These are phyloP conservation scores for Caradrina clavipalpis DNA, from an alignment of 2,888 invertebrate species.

Conservation along the genomic window DNA sequence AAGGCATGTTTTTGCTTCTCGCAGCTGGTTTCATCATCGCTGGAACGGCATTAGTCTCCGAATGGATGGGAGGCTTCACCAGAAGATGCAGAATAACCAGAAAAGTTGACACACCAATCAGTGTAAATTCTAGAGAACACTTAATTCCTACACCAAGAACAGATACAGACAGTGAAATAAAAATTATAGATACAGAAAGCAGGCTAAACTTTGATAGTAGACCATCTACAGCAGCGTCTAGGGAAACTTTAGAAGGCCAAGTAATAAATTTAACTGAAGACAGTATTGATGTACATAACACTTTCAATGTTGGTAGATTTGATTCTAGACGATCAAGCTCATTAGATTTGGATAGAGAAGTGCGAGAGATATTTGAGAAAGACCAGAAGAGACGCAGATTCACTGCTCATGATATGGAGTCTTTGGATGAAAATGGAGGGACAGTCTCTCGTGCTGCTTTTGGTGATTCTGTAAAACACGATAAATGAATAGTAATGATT, in stretches of 20 bases:
- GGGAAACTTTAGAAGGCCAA: conserved; percentile 79
- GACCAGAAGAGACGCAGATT: conserved; percentile 72
- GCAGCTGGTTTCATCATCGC: conserved; percentile 93
- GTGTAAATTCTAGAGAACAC: conserved; percentile 69
- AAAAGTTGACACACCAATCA: conserved; percentile 64
- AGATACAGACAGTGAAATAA: conserved; percentile 60
- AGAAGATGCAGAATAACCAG: conserved; percentile 88
- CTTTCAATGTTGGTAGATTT: conserved; percentile 69
- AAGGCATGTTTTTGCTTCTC: conserved; percentile 95
- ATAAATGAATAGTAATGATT: conserved; percentile 20
- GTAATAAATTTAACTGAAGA: conserved; percentile 81
- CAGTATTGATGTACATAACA: conserved; percentile 78
- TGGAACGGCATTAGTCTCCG: conserved; percentile 92
- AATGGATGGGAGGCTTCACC: conserved; percentile 93
- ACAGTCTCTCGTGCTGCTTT: conserved; percentile 76
- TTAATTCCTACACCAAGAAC: conserved; percentile 69
- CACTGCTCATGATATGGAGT: conserved; percentile 62
- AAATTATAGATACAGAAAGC: conserved; percentile 65
- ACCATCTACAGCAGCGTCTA: conserved; percentile 75
- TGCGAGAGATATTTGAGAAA: conserved; percentile 83
- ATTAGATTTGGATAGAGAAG: conserved; percentile 83
- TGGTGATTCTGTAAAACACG: conserved; percentile 71
- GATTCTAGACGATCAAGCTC: conserved; percentile 83
- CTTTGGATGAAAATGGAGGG: conserved; percentile 59
- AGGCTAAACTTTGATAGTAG: conserved; percentile 69